A percentile compares a stretch with the other conserved stretches of the same genome.
Conservation (phyloP, 1,140 invertebrate genomes). For the Drosophila bifasciata region DNA sequence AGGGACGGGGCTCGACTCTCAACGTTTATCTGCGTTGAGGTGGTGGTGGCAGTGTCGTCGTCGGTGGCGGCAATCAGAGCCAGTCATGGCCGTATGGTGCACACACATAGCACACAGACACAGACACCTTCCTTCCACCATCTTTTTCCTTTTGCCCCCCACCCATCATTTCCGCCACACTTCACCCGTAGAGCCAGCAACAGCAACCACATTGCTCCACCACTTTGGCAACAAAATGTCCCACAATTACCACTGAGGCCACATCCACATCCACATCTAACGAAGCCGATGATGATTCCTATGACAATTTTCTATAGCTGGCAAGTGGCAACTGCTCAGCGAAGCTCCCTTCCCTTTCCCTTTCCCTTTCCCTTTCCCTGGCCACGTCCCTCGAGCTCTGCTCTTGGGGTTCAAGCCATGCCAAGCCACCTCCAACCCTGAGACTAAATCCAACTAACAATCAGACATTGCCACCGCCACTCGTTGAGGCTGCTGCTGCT, state of each 20-base stretch:
- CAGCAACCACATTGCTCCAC: constrained; percentile 41
- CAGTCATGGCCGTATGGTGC: constrained; percentile 20
- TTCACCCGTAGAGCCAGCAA: constrained; percentile 8
- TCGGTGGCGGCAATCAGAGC: constrained; percentile 34
- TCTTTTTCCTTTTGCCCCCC: neutral
- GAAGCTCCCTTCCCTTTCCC: constrained; percentile 9
- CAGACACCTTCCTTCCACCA: no score
- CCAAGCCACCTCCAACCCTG: constrained; percentile 18
- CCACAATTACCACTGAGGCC: constrained; percentile 84
- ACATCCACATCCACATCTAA: constrained; percentile 72
- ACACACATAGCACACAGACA: neutral
- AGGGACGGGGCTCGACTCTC: constrained; percentile 48
- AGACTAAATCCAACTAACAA: constrained; percentile 73
- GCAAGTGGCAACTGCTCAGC: constrained; percentile 71
- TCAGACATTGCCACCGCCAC: constrained; percentile 79
- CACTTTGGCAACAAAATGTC: constrained; percentile 83
- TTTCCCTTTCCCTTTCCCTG: neutral
- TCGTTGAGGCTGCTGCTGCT: constrained; percentile 33
- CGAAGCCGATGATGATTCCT: constrained; percentile 84
- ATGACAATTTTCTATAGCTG: constrained; percentile 83
- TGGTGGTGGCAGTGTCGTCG: constrained; percentile 4
- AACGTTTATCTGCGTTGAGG: constrained; percentile 66
- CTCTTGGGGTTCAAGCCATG: constrained; percentile 8
- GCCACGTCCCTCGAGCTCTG: constrained; percentile 7
- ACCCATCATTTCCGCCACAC: constrained; percentile 64